A percentile compares a stretch with the other conserved stretches of the same genome.
These are phyloP conservation scores for Mixornis gularis DNA, from an alignment of 2,113 vertebrate species.

Conservation along the genomic window DNA sequence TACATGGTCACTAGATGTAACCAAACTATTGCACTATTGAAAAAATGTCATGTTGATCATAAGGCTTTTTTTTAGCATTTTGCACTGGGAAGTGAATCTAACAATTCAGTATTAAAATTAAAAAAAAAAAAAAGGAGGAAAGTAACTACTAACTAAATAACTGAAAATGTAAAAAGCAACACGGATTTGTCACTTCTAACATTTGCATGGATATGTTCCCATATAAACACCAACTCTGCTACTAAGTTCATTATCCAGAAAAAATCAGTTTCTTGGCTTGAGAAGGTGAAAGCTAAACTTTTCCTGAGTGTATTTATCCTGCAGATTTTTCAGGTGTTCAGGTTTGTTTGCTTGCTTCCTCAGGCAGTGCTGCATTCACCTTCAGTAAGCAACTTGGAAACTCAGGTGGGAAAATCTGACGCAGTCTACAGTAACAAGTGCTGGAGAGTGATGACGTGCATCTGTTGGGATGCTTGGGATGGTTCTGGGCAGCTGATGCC, in stretches of 20 bases:
- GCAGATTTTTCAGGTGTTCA: not conserved
- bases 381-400: not conserved
- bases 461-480: not conserved
- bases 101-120: not conserved
- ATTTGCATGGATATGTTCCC: not conserved
- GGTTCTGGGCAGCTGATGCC: not conserved
- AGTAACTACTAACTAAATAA: not conserved
- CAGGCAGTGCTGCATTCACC: accelerated
- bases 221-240: not conserved
- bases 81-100: not conserved
- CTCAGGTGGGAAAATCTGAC: not conserved
- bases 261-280: not conserved
- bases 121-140: not conserved
- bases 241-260: not conserved
- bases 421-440: not conserved
- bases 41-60: not conserved
- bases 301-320: not conserved
- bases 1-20: not conserved
- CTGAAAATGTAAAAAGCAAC: not conserved
- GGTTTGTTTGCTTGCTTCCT: not conserved
- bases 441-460: not conserved
- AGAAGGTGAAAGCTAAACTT: not conserved
- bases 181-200: not conserved
- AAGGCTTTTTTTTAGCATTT: not conserved
- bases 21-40: not conserved